phyloP scores from a whole-genome alignment of 2,888 invertebrate species.

The Hirtodrosophila histrioides region DNA sequence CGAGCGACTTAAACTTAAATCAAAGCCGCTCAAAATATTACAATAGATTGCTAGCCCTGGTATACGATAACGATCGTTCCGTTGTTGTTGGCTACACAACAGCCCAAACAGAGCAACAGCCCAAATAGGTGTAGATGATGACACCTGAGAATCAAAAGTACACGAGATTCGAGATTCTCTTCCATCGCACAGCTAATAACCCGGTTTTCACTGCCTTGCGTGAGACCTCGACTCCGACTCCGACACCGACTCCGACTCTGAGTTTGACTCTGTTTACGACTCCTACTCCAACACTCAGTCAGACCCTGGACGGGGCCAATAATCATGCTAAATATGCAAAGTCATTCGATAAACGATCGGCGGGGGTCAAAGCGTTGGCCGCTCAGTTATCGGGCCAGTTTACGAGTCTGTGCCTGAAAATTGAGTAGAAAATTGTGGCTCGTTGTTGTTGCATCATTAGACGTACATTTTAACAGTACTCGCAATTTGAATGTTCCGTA shows the following conservation, averaged over 20 bases:
- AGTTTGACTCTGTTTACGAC: constrained; percentile 10
- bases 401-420: constrained; percentile 54
- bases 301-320: constrained; percentile 70
- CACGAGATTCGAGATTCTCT: constrained; percentile 37
- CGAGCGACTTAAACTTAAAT: constrained; percentile 78
- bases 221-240: constrained; percentile 52
- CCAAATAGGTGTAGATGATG: constrained; percentile 81
- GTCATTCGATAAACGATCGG: constrained; percentile 82
- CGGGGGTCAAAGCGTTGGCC: constrained; percentile 69
- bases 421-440: constrained; percentile 74
- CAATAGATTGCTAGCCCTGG: constrained; percentile 63
- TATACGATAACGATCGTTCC: constrained; percentile 75
- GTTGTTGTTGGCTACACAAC: constrained; percentile 48
- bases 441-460: constrained; percentile 56
- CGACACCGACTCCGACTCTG: constrained; percentile 11
- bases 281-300: constrained; percentile 24
- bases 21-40: constrained; percentile 76
- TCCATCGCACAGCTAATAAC: constrained; percentile 63
- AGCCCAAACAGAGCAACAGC: constrained; percentile 27
- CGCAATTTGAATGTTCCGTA: constrained; percentile 30
- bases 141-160: constrained; percentile 81
- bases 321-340: constrained; percentile 81
- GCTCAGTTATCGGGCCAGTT: constrained; percentile 16
- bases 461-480: constrained; percentile 23
- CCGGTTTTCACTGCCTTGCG: constrained; percentile 59